Percentiles rank a stretch among this genome's conserved stretches.
phyloP scores from a whole-genome alignment of 2,797 vertebrate species.

The Notolabrus celidotus region DNA sequence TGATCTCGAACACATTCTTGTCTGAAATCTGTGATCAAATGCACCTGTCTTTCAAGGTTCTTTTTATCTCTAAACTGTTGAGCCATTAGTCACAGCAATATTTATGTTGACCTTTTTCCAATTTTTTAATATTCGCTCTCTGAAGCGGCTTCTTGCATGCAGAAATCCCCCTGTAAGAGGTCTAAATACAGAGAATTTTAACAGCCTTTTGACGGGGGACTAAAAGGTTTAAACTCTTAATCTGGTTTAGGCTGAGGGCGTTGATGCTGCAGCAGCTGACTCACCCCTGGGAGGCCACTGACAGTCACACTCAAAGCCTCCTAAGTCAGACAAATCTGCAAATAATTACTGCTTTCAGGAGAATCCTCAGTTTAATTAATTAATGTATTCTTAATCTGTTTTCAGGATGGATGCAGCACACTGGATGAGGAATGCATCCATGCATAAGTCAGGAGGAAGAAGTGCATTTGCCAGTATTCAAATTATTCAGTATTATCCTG shows the following conservation, averaged over 20 bases:
- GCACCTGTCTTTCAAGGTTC: slow-evolving; percentile 1
- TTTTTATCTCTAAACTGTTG: slow-evolving; percentile 16
- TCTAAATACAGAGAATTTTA: slow-evolving; percentile 46
- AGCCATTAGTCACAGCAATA: slow-evolving; percentile 19
- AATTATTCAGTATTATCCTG: slow-evolving; percentile 6
- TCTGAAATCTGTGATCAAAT: slow-evolving; percentile 39
- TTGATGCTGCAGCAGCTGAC: slow-evolving; percentile 50
- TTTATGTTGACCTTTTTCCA: slow-evolving; percentile 2
- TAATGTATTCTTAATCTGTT: slow-evolving; percentile 27
- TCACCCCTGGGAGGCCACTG: slow-evolving; percentile 48
- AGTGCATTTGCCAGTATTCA: slow-evolving; percentile 8
- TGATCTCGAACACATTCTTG: slow-evolving; percentile 12
- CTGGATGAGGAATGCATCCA: slow-evolving; percentile 32
- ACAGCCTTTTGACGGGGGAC: slow-evolving; percentile 35
- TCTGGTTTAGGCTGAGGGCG: slow-evolving; percentile 61
- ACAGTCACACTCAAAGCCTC: slow-evolving; percentile 43
- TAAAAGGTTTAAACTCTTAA: slow-evolving; percentile 68
- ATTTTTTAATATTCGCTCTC: not conserved
- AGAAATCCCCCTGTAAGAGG: slow-evolving; percentile 29
- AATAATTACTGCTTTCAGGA: slow-evolving; percentile 62
- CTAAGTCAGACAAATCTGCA: slow-evolving; percentile 68
- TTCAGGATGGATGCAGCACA: slow-evolving; percentile 25
- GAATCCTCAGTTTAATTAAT: slow-evolving; percentile 45
- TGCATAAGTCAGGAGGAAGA: not conserved
- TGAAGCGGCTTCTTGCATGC: not conserved